These are phyloP conservation scores for Plecotus auritus DNA, from an alignment of 2,113 vertebrate genomes.

Conservation along the genomic window DNA sequence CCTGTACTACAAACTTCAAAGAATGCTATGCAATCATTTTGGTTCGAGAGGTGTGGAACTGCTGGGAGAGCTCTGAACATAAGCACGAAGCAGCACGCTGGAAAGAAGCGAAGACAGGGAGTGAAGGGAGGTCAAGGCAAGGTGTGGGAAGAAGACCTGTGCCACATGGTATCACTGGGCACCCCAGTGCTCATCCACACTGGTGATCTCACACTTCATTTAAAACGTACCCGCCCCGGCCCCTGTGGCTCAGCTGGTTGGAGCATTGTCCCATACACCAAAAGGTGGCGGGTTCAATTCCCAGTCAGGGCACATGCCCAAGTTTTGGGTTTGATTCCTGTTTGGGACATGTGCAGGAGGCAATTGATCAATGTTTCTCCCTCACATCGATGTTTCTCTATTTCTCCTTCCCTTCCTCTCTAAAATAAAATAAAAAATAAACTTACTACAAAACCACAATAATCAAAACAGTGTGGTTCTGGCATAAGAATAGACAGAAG, in stretches of 20 bases:
- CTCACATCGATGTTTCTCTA: no score
- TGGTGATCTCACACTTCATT: neutral
- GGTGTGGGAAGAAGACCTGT: neutral
- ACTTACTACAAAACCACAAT: neutral
- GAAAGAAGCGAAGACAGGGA: neutral
- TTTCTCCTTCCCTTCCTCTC: neutral
- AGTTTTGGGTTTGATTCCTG: neutral
- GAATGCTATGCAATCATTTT: neutral
- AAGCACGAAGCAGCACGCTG: rapidly evolving
- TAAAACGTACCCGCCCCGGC: neutral
- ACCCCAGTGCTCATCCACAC: neutral
- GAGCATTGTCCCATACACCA: no score
- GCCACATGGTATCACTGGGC: neutral
- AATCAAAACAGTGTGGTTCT: neutral
- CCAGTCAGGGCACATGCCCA: no score
- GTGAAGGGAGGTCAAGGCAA: neutral
- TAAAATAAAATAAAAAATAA: neutral
- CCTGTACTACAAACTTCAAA: neutral
- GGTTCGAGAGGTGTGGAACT: neutral
- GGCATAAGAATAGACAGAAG: neutral
- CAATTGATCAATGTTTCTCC: neutral
- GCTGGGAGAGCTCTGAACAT: neutral
- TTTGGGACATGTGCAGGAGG: no score
- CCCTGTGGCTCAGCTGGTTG: no score
- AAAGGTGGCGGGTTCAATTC: no score